Conservation (phyloP, 2,797 vertebrate genomes). For the Squalus acanthias region DNA sequence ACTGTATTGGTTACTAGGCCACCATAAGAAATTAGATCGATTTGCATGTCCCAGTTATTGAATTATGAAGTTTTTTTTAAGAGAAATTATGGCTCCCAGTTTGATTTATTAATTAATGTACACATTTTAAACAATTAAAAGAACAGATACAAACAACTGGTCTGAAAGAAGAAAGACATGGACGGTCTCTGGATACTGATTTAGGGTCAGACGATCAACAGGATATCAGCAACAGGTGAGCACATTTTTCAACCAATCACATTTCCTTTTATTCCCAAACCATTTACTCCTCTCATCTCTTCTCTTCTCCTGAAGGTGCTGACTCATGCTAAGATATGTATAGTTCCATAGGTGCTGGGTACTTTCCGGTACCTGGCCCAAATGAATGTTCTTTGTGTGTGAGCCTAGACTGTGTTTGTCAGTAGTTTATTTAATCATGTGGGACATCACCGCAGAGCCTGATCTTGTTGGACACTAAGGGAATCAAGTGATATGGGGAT, state of each 20-base stretch:
- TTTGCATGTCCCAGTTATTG: neutral
- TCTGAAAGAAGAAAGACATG: neutral
- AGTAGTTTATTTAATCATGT: neutral
- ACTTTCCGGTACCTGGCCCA: neutral
- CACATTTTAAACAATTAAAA: constrained; percentile 23
- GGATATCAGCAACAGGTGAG: constrained; percentile 32
- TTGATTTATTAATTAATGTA: constrained; percentile 28
- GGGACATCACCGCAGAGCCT: neutral
- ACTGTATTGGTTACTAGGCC: neutral
- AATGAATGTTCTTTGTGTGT: neutral
- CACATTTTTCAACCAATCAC: neutral
- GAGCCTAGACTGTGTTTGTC: neutral
- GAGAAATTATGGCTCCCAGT: neutral
- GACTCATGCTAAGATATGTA: neutral
- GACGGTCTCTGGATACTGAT: neutral
- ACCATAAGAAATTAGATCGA: neutral
- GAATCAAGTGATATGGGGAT: neutral
- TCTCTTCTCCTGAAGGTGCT: neutral
- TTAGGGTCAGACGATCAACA: neutral
- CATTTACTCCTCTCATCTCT: neutral
- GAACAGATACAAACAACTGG: constrained; percentile 11
- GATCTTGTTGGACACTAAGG: neutral
- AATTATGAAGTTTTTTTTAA: neutral
- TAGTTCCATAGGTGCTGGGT: neutral
- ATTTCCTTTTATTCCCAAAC: neutral